Evolutionary conservation across 2,797 vertebrate species (phyloP).

Genomic region (Rhodeus uyekii): DNA sequence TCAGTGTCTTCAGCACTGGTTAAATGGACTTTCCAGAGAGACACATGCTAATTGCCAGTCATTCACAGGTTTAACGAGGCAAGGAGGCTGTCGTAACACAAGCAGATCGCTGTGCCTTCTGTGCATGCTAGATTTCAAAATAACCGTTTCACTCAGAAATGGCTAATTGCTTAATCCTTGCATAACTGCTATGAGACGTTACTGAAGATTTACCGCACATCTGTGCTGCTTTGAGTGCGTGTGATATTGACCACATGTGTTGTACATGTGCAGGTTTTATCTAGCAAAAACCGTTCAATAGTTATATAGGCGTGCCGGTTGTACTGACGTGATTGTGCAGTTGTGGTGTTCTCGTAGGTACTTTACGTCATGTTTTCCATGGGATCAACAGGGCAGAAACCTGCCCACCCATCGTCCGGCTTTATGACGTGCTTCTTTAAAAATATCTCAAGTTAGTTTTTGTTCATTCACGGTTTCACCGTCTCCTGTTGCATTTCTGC

Average conservation of each 20-base stretch:
- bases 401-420: background rate
- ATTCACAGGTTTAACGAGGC: conserved; percentile 16
- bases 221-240: background rate
- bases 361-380: conserved; percentile 35
- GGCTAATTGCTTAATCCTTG: conserved; percentile 9
- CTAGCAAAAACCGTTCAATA: background rate
- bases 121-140: conserved; percentile 1
- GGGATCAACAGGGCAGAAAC: background rate
- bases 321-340: background rate
- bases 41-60: conserved; percentile 26
- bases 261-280: background rate
- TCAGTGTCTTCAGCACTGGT: conserved; percentile 34
- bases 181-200: background rate
- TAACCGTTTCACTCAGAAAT: background rate
- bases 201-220: conserved; percentile 14
- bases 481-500: conserved; percentile 24
- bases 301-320: too few species aligned
- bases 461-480: background rate
- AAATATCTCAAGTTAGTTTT: conserved; percentile 14
- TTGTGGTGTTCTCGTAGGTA: background rate
- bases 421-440: background rate
- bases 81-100: background rate
- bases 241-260: background rate
- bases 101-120: background rate
- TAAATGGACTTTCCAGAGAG: conserved; percentile 61